Base-by-base conservation (phyloP, 2,888 invertebrate species). In the Rambutsinella grinnellia region DNA sequence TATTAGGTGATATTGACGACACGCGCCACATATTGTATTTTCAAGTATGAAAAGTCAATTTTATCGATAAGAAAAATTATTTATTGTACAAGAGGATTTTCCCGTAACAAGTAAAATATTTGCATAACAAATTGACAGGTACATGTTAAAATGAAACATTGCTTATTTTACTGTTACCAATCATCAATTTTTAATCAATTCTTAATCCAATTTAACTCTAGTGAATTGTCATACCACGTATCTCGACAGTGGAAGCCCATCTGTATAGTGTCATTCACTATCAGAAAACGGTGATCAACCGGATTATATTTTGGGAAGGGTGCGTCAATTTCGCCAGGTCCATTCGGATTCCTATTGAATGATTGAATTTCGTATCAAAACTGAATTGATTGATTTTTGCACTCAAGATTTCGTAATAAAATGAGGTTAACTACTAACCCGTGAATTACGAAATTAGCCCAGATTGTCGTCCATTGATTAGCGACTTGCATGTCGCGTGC, bases 201-300 rank as follows among this genome's bases (percentile, higher is more conserved):
- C 10, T 15, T 46, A 15, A 51, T 51, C 36, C 36, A 36, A 13
- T 27, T 27, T n/a, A 81, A 67, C 58, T 81, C 80, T 17, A 63
- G 13, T 1, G 76, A 70, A 60, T 69, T 79, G 19, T 69, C 70
- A 28, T 67, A 51, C 80, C 80, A 81, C 0, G 65, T 51, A 51
- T 79, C 75, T 21, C 80, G 51, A 60, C 80, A 81, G 23, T 81
- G 36, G 27, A 44, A 36, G 3, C 60, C 80, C 3, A 76, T 47
- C 3, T 28, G 56, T 54, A 79, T 79, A 6, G 72, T 68, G 1
- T 15, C 49, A 28, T 69, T 74, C 36, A 81, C 79, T 44, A 74
- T 70, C 26, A 77, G 58, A 36, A 76, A 81, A 5, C 36, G 53
- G 58, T 81, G 80, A 17, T 74, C 66, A 2, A 13, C 6, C 23